Percentiles rank a stretch among this genome's conserved stretches.
Conservation (phyloP, 2,888 invertebrate species). For the Iphiclides podalirius region DNA sequence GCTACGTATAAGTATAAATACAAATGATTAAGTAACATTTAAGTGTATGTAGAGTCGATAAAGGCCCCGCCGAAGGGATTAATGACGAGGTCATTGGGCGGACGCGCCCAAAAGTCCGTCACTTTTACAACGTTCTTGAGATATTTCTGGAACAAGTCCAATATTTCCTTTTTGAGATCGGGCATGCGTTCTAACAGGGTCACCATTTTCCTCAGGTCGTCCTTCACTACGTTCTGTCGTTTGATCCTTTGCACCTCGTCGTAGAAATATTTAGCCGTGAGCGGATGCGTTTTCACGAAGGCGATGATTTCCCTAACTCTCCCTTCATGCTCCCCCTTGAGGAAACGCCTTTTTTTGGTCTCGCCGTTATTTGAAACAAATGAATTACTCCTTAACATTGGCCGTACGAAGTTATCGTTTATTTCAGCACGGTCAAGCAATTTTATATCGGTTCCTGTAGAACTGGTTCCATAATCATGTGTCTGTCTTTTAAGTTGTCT, state of each 20-base stretch:
- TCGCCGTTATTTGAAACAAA: background rate
- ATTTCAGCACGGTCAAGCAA: too few relatives aligned
- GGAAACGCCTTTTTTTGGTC: background rate
- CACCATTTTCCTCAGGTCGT: slow-evolving; percentile 42
- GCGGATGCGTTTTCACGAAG: slow-evolving; percentile 33
- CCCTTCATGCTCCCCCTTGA: background rate
- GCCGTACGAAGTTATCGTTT: too few relatives aligned
- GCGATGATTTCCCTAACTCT: slow-evolving; percentile 34
- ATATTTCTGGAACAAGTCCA: slow-evolving; percentile 30
- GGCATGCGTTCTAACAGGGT: slow-evolving; percentile 33
- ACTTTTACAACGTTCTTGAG: background rate
- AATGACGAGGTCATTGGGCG: slow-evolving; percentile 33
- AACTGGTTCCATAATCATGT: too few relatives aligned
- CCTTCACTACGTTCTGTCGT: slow-evolving; percentile 31
- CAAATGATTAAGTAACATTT: too few relatives aligned
- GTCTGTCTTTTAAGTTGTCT: background rate
- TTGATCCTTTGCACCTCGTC: slow-evolving; percentile 43
- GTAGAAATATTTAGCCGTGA: slow-evolving; percentile 41
- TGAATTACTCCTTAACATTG: too few relatives aligned
- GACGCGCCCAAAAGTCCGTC: slow-evolving; percentile 23
- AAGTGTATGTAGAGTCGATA: slow-evolving; percentile 23
- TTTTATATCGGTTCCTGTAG: too few relatives aligned
- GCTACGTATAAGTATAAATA: too few relatives aligned
- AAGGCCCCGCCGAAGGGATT: background rate
- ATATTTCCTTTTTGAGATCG: slow-evolving; percentile 28